Base-by-base conservation (phyloP, 2,888 invertebrate species). In the Drosophila atripex region DNA sequence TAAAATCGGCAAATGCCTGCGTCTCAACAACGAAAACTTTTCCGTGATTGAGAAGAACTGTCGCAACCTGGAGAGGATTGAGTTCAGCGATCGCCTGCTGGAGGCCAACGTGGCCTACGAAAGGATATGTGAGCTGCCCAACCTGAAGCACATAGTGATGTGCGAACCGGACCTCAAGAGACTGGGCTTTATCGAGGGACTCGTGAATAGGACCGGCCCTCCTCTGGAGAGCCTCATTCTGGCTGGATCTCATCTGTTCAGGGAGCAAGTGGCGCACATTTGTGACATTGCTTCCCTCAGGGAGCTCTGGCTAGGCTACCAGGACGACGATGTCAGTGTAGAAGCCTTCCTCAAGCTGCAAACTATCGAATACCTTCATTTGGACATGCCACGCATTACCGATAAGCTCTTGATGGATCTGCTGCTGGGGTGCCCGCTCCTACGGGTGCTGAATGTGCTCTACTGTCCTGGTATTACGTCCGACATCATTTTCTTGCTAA, bases 111-210 rank as follows among this genome's bases (percentile, higher is more conserved):
- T 76, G 11, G 5, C 25, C 1, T 68, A 55, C 7, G 73, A 71
- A n/a, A 12, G 53, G 0, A 21, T 49, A 16, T 23, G 54, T 12
- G 35, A 54, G 18, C 7, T 75, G 45, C 52, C 54, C 5, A 58
- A 32, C 4, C 21, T 75, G 12, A 57, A 72, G 39, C 73, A 75
- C 43, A 18, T 75, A 3, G 35, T 30, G 18, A 9, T 75, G 25
- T 52, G 52, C 23, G 23, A 53, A 5, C 12, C 14, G 0, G 39
- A 11, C 0, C 21, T 7, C 0, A 12, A 46, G 2, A 46, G 50
- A 4, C 0, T 12, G 1, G 8, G 18, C 2, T 38, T 75, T 1
- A 23, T 76, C 7, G 32, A 43, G 2, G 46, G 16, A 0, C 45
- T 75, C 1, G 18, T 70, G 11, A 12, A 25, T 6, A 69, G 43